Conservation (phyloP, 2,113 vertebrate species). For the Scalopus aquaticus region DNA sequence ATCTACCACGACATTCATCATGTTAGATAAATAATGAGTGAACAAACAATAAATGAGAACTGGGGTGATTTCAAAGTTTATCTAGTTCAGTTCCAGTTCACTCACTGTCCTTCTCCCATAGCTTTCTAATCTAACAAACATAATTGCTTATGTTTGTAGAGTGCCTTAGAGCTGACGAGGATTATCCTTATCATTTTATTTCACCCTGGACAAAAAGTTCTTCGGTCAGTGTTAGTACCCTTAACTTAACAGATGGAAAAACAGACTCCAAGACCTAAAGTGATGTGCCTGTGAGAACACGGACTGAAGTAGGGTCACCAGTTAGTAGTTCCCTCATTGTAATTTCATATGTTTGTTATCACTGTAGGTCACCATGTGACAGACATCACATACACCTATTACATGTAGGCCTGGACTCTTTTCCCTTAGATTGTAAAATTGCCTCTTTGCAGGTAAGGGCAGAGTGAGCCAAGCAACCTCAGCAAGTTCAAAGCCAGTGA, state of each 20-base stretch:
- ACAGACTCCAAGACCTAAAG: not conserved
- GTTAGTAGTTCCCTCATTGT: not conserved
- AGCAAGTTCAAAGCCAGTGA: not conserved
- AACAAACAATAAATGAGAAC: not conserved
- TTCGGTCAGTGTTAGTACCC: not conserved
- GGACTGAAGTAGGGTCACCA: not conserved
- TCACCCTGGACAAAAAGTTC: not conserved
- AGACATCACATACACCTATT: not conserved
- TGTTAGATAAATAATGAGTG: not conserved
- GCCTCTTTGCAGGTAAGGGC: not conserved
- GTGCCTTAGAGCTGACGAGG: not conserved
- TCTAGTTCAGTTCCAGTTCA: not conserved
- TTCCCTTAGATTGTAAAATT: not conserved
- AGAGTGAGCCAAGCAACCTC: not conserved
- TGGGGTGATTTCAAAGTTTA: not conserved
- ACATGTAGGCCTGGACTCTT: not conserved
- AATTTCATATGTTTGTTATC: not conserved
- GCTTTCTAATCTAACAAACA: not conserved
- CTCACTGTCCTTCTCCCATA: not conserved
- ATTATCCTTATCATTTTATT: not conserved
- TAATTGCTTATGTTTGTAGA: not conserved
- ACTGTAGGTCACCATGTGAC: not conserved
- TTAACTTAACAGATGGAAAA: not conserved
- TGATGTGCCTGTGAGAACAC: not conserved
- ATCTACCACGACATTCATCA: not conserved